Evolutionary conservation across 1,140 invertebrate species (phyloP).

Genomic region (Bombus difficillimus): DNA sequence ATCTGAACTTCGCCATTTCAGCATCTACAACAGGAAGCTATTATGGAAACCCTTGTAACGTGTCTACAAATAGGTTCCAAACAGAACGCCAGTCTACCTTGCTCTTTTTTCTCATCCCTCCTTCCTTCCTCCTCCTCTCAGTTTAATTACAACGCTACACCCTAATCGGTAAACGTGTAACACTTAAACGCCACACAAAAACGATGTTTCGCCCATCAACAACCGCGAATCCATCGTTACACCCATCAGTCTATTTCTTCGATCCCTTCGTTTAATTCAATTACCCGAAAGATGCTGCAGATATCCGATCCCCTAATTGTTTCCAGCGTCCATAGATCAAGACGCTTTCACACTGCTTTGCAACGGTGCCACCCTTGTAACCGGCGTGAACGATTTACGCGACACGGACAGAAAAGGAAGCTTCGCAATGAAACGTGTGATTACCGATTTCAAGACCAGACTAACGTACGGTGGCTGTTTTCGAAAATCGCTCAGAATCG

Average conservation of each 20-base stretch:
- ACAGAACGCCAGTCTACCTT: too few relatives aligned
- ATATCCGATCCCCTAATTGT: neutral
- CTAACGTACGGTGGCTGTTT: conserved; percentile 5
- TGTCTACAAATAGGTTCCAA: too few relatives aligned
- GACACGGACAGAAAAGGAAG: neutral
- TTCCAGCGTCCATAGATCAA: neutral
- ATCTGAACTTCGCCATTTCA: too few relatives aligned
- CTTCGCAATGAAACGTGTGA: conserved; percentile 19
- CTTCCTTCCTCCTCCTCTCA: too few relatives aligned
- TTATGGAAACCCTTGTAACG: too few relatives aligned
- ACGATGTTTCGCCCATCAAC: neutral
- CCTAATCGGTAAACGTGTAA: neutral
- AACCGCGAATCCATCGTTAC: neutral
- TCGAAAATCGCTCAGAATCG: neutral
- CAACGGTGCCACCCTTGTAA: too few relatives aligned
- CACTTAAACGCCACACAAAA: neutral
- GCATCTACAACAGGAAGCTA: too few relatives aligned
- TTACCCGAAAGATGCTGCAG: neutral
- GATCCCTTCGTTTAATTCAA: conserved; percentile 2
- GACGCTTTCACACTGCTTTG: neutral
- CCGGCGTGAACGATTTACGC: neutral
- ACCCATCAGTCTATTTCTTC: neutral
- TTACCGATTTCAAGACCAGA: neutral
- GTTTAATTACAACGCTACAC: too few relatives aligned
- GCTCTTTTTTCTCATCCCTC: too few relatives aligned